Base-by-base conservation (phyloP, 2,888 invertebrate genomes). In the Teinopalpus imperialis region DNA sequence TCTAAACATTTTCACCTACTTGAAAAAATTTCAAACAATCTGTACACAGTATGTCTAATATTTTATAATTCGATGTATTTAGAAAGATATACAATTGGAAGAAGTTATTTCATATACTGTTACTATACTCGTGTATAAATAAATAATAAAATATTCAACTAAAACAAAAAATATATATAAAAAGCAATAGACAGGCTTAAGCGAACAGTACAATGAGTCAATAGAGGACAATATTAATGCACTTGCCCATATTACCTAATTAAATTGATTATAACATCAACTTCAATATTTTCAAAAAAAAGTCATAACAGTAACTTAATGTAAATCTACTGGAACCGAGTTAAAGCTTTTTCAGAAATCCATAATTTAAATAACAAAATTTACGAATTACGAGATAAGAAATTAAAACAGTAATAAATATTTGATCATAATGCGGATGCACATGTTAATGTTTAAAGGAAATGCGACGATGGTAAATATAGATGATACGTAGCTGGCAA, bases 71-170 rank as follows among this genome's bases (percentile, higher is more conserved):
- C 76, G 74, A 78, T 78, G 74, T 71, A 54, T 50, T 51, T 24
- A 75, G 69, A 74, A 57, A 64, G 68, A 74, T 64, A 69, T 67
- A 57, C 51, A 52, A 49, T 41, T 62, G 59, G 67, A 64, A 57
- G 64, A 61, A 69, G 66, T 63, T 69, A 72, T 66, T 69, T 65
- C 59, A 70, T 68, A 74, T 58, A 71, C 69, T 74, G 72, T 66
- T 75, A 65, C 63, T 65, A 66, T 64, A 74, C 66, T 75, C 64
- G 56, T 74, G 66, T 81, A 79, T 75, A 86, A 87, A 88, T 88
- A 88, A 88, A 88, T 88, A 87, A 88, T 87, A 88, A 86, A 88
- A 88, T 86, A 87, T 87, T 76, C 49, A 87, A 86, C 76, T 83
- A 85, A 87, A 88, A 88, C 87, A 87, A 88, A 80, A 81, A 80